Evolutionary conservation across 1,140 invertebrate genomes (phyloP).

Genomic region (Solen grandis): DNA sequence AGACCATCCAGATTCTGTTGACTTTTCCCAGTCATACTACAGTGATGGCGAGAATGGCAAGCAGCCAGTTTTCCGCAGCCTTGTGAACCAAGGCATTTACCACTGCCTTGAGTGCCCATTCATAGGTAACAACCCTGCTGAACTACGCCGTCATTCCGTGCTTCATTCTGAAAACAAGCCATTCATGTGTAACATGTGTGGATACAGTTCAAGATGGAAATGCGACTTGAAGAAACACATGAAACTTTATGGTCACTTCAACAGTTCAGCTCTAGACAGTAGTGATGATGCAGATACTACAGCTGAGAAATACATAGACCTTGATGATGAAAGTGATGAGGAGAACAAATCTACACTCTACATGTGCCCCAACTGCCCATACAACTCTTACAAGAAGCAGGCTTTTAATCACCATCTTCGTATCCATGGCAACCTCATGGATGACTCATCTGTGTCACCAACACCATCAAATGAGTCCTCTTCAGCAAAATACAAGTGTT

Average conservation of each 20-base stretch:
- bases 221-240: slow-evolving; percentile 81
- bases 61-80: slow-evolving; percentile 64
- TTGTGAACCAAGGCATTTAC: slow-evolving; percentile 71
- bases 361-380: slow-evolving; percentile 71
- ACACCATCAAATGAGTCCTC: slow-evolving; percentile 12
- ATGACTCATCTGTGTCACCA: background rate
- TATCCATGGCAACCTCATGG: slow-evolving; percentile 59
- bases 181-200: slow-evolving; percentile 77
- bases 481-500: slow-evolving; percentile 72
- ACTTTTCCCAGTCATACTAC: background rate
- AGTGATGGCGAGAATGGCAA: slow-evolving; percentile 2
- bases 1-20: slow-evolving; percentile 23
- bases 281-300: slow-evolving; percentile 24
- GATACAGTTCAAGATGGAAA: slow-evolving; percentile 79
- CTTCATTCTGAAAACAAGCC: slow-evolving; percentile 80
- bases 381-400: slow-evolving; percentile 66
- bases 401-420: slow-evolving; percentile 67
- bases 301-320: slow-evolving; percentile 15
- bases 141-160: slow-evolving; percentile 76
- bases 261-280: background rate
- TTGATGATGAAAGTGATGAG: slow-evolving; percentile 56
- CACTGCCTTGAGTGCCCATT: slow-evolving; percentile 79
- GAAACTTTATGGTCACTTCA: slow-evolving; percentile 74
- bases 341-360: slow-evolving; percentile 59
- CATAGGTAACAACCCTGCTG: slow-evolving; percentile 76